phyloP scores from a whole-genome alignment of 2,888 invertebrate genomes.

The Eristalis arbustorum region DNA sequence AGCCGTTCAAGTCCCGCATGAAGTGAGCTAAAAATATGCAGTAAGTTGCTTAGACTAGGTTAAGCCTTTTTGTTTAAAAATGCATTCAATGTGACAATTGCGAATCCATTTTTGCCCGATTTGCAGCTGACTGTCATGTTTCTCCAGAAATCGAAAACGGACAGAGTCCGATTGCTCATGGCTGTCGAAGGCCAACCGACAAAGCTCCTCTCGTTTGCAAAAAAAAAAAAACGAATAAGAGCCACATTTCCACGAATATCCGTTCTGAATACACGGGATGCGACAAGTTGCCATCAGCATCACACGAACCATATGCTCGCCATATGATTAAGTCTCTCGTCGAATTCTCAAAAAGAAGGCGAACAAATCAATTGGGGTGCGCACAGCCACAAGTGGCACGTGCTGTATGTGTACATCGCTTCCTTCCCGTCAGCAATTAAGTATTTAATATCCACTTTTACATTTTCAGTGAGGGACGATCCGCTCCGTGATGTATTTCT shows the following conservation, averaged over 20 bases:
- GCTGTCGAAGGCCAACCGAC: neutral
- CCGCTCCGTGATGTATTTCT: constrained; percentile 16
- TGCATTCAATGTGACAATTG: no score
- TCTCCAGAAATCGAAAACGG: no score
- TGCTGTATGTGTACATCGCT: constrained; percentile 19
- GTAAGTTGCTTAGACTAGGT: no score
- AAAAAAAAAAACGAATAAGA: neutral
- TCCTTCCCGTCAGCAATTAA: constrained; percentile 69
- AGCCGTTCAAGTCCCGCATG: no score
- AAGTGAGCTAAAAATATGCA: no score
- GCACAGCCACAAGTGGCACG: constrained; percentile 34
- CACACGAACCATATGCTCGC: constrained; percentile 37
- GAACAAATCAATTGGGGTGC: constrained; percentile 19
- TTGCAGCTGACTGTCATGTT: no score
- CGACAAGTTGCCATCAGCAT: constrained; percentile 5
- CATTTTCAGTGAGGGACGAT: constrained; percentile 29
- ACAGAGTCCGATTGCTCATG: neutral
- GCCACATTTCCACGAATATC: neutral
- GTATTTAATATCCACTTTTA: constrained; percentile 66
- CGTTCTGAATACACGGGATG: neutral
- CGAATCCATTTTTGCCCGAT: no score
- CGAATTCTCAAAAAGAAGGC: neutral
- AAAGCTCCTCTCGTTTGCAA: neutral
- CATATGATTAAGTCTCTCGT: constrained; percentile 25
- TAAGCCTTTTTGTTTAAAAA: no score